Conservation (phyloP, 2,797 vertebrate genomes). For the Lacerta bilineata region DNA sequence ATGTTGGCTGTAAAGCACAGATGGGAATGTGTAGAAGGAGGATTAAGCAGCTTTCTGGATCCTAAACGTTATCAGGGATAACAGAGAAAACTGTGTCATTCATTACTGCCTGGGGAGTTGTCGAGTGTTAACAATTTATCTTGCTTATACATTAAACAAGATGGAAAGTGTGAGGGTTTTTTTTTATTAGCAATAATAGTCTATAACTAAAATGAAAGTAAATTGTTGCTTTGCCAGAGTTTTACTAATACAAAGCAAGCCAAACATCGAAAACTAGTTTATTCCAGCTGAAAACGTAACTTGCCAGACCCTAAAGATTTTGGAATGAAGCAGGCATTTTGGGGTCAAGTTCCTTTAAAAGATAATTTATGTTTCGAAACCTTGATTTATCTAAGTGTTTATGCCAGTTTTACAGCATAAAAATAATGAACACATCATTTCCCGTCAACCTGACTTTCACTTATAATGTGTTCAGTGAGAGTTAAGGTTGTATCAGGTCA, state of each 20-base stretch:
- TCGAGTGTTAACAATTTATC: conserved; percentile 79
- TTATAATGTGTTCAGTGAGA: conserved; percentile 20
- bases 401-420: conserved; percentile 44
- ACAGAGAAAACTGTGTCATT: conserved; percentile 79
- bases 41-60: conserved; percentile 79
- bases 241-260: conserved; percentile 60
- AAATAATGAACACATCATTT: conserved; percentile 55
- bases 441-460: conserved; percentile 38
- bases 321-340: conserved; percentile 20
- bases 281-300: conserved; percentile 56
- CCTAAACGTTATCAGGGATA: conserved; percentile 77
- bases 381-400: conserved; percentile 51
- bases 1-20: conserved; percentile 71
- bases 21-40: conserved; percentile 73
- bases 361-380: conserved; percentile 25
- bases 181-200: conserved; percentile 71
- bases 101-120: conserved; percentile 74
- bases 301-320: conserved; percentile 37
- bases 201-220: conserved; percentile 73
- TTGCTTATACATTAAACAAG: conserved; percentile 73
- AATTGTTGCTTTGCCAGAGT: conserved; percentile 68
- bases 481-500: conserved; percentile 36
- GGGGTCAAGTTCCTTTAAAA: conserved; percentile 32
- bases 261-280: conserved; percentile 65
- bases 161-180: conserved; percentile 51